These are phyloP conservation scores for Ceratosolen solmsi DNA, from an alignment of 1,140 invertebrate species.

Conservation along the genomic window DNA sequence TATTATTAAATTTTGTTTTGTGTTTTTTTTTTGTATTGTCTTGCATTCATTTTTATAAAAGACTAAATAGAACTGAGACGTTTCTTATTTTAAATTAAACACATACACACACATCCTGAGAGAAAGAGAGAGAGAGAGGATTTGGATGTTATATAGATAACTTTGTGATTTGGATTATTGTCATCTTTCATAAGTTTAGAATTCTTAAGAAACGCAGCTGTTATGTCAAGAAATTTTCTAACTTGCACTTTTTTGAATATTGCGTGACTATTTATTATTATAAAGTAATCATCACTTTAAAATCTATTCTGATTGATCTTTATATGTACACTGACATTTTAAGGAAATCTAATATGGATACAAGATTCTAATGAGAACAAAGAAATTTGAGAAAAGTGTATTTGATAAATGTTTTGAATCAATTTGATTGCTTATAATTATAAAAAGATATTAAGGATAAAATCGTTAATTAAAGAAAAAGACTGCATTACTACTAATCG, in stretches of 20 bases:
- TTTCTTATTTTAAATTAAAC: background rate
- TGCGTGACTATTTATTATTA: conserved; percentile 22
- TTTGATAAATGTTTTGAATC: conserved; percentile 40
- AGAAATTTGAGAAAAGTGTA: conserved; percentile 40
- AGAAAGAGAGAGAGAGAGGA: too few relatives aligned
- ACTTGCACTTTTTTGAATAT: conserved; percentile 46
- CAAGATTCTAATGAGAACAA: conserved; percentile 20
- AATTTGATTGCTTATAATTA: conserved; percentile 41
- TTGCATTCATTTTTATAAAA: conserved; percentile 36
- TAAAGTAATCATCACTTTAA: conserved; percentile 28
- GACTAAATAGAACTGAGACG: background rate
- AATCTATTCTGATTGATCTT: conserved; percentile 41
- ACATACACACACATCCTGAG: too few relatives aligned
- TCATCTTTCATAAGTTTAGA: too few relatives aligned
- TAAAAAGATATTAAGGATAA: conserved; percentile 32
- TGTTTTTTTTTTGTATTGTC: conserved; percentile 12
- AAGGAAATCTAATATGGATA: conserved; percentile 21
- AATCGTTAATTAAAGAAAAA: conserved; percentile 43
- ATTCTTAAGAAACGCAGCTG: conserved; percentile 35
- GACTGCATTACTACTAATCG: conserved; percentile 48
- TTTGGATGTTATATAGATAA: too few relatives aligned
- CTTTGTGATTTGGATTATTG: too few relatives aligned
- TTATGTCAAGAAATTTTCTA: conserved; percentile 35
- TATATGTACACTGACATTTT: conserved; percentile 35
- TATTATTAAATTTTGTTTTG: too few relatives aligned